phyloP scores from a whole-genome alignment of 2,113 vertebrate genomes.

The Caranx ignobilis region DNA sequence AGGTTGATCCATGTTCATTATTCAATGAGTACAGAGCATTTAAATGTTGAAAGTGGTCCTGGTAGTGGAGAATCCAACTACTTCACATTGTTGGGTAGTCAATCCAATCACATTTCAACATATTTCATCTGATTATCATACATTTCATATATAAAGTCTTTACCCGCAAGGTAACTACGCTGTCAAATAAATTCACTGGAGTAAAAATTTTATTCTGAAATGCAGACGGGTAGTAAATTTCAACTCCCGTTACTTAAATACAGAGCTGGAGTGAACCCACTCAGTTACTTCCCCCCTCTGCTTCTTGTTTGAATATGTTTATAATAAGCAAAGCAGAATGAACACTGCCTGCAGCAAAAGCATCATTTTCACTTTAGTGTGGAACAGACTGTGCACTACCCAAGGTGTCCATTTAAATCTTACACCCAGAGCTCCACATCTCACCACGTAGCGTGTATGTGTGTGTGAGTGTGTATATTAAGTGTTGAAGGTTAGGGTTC shows the following conservation, averaged over 20 bases:
- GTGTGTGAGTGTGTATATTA: slow-evolving; percentile 40
- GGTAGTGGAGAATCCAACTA: neutral
- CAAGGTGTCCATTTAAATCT: slow-evolving; percentile 52
- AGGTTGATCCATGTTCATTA: neutral
- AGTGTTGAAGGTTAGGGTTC: slow-evolving; percentile 72
- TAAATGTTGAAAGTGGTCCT: neutral
- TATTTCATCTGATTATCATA: neutral
- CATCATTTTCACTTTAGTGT: slow-evolving; percentile 50
- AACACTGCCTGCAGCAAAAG: slow-evolving; percentile 42
- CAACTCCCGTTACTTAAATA: neutral
- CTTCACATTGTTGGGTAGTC: neutral
- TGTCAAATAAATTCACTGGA: neutral
- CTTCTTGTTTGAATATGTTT: slow-evolving; percentile 44
- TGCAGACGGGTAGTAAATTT: neutral
- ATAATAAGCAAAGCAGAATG: slow-evolving; percentile 44
- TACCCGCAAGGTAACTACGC: neutral
- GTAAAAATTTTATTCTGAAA: neutral
- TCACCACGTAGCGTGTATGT: slow-evolving; percentile 44
- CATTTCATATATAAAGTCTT: neutral
- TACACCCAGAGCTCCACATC: slow-evolving; percentile 47
- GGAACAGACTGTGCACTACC: slow-evolving; percentile 49
- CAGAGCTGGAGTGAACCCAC: neutral
- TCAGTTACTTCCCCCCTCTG: slow-evolving; percentile 13
- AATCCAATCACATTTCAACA: neutral
- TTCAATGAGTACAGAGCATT: neutral